These are phyloP conservation scores for Piscicola geometra DNA, from an alignment of 2,888 invertebrate species.

Conservation along the genomic window DNA sequence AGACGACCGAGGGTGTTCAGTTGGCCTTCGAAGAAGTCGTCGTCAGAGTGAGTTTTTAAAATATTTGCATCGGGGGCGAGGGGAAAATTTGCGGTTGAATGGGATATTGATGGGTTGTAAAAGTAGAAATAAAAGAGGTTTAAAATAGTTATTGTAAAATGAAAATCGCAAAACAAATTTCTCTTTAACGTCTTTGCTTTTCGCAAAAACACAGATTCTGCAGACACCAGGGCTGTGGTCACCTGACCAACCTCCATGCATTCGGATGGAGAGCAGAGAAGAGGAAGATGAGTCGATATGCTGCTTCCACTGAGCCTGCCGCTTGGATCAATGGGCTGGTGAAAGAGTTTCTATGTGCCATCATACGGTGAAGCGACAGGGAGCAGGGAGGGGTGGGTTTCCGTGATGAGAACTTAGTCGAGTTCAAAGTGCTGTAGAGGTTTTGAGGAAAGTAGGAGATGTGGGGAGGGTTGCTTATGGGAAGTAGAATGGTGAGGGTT, in stretches of 20 bases:
- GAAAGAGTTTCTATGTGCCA: no score
- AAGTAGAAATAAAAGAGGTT: background rate
- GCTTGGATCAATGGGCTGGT: no score
- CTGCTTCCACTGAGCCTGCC: background rate
- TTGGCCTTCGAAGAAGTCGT: conserved; percentile 93
- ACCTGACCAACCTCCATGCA: conserved; percentile 47
- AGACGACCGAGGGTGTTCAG: conserved; percentile 89
- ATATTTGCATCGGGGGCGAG: no score
- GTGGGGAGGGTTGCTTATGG: no score
- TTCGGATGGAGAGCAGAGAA: background rate
- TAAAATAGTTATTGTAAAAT: background rate
- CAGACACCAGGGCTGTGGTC: conserved; percentile 82
- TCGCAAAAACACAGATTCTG: conserved; percentile 73
- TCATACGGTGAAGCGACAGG: no score
- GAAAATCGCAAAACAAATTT: background rate
- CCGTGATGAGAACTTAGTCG: no score
- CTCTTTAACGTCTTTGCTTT: no score
- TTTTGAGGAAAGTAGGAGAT: no score
- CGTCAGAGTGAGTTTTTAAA: conserved; percentile 77
- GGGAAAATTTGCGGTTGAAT: no score
- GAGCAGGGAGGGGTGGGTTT: no score
- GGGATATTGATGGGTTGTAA: background rate
- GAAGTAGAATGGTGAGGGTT: no score
- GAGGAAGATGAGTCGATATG: background rate
- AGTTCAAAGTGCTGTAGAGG: no score